Base-by-base conservation (phyloP, 2,797 vertebrate species). In the Scomberomorus guttatus region DNA sequence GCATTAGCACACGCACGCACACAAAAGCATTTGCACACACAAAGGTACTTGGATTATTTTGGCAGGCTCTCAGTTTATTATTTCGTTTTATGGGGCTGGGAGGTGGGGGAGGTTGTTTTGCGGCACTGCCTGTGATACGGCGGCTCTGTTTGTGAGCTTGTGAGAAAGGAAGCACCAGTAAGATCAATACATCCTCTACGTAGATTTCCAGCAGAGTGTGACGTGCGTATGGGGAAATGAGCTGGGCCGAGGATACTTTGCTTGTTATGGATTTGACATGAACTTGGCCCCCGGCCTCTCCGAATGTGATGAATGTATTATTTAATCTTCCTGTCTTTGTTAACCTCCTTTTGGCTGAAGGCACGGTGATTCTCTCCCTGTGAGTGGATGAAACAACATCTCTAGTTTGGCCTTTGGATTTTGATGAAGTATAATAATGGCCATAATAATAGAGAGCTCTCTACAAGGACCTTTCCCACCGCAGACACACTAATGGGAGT, bases 291-390 rank as follows among this genome's bases (percentile, higher is more conserved):
- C 70, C 54, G 83, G 97, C 97, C 96, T 93, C 90, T 91, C 95
- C 95, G 94, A 96, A 96, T 95, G 97, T 98, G 96, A 97, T 96
- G 97, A 96, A 97, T 97, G 97, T 97, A 98, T 97, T 97, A 98
- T 98, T 96, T 95, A 90, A 95, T 96, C 96, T 98, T 99, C 98
- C 98, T 98, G 97, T 95, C 95, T 99, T 99, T 99, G 98, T 99
- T 97, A 96, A 93, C 96, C 96, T 96, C 93, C 93, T 94, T 95
- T 94, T 94, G 96, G 96, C 94, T 91, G 94, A 94, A 91, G 86
- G 94, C 93, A 90, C 89, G 84, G 94, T 57, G 80, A 83, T 96
- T 97, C 96, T 88, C 85, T 96, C 95, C 66, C 29, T n/a, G 61
- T 91, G 79, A 80, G 79, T 59, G 78, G 84, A 95, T 94, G 90